phyloP scores from a whole-genome alignment of 2,888 invertebrate genomes.

The Leucophenga montana region DNA sequence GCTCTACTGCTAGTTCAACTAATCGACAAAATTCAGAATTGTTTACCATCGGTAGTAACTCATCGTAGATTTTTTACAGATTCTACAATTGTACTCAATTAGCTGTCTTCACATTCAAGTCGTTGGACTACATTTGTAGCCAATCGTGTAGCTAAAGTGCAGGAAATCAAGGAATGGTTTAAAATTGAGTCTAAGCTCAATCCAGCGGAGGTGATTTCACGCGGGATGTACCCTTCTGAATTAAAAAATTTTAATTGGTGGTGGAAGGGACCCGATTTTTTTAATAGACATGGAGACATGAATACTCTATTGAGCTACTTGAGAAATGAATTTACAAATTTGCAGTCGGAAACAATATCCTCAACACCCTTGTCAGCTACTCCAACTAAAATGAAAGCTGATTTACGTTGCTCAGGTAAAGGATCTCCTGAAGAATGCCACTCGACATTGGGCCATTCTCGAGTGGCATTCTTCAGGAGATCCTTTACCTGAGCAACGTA shows the following conservation, averaged over 20 bases:
- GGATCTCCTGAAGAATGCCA: too few species aligned
- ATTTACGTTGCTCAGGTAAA: too few species aligned
- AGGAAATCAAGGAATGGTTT: conserved; percentile 29
- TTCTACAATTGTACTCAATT: conserved; percentile 32
- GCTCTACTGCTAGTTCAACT: conserved; percentile 32
- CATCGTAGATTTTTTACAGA: conserved; percentile 38
- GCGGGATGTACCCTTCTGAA: conserved; percentile 26
- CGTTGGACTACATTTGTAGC: conserved; percentile 37
- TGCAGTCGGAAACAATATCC: background rate
- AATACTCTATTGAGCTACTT: conserved; percentile 27
- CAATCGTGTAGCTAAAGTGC: conserved; percentile 37
- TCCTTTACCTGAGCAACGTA: too few species aligned
- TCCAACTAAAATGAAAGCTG: too few species aligned
- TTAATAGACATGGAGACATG: too few species aligned
- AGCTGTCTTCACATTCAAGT: conserved; percentile 30
- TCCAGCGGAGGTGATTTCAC: conserved; percentile 35
- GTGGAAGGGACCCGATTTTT: conserved; percentile 33
- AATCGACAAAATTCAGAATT: conserved; percentile 29
- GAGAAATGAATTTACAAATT: conserved; percentile 20
- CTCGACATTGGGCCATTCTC: too few species aligned
- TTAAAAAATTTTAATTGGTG: conserved; percentile 22
- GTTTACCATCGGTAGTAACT: background rate
- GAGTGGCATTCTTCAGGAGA: too few species aligned
- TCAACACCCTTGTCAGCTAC: too few species aligned
- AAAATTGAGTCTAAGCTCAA: conserved; percentile 29